Conservation (phyloP, 2,113 vertebrate species). For the Ammodytes dubius region DNA sequence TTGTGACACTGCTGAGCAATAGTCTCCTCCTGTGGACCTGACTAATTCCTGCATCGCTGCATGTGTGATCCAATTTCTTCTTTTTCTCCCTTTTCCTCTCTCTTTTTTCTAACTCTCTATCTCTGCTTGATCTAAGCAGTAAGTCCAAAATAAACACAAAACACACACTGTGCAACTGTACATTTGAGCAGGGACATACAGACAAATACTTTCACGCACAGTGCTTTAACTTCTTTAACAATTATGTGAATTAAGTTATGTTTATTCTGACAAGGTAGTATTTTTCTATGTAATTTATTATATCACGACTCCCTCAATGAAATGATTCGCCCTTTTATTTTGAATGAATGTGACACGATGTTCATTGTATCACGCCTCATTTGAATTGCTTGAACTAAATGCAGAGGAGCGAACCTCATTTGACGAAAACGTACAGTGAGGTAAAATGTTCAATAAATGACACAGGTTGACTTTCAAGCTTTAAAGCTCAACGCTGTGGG, state of each 20-base stretch:
- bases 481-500: background rate
- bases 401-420: background rate
- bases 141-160: background rate
- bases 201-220: background rate
- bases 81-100: background rate
- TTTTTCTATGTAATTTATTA: background rate
- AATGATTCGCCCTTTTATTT: background rate
- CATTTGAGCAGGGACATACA: background rate
- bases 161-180: background rate
- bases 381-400: background rate
- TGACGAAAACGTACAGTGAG: background rate
- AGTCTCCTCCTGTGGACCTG: conserved; percentile 30
- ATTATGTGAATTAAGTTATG: background rate
- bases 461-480: conserved; percentile 25
- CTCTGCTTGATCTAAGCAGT: background rate
- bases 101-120: background rate
- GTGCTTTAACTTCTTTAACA: background rate
- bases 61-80: background rate
- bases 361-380: background rate
- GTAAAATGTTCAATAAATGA: background rate
- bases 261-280: background rate
- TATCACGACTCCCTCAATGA: background rate
- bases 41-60: conserved; percentile 19
- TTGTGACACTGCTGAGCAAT: conserved; percentile 23
- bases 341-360: background rate